These are phyloP conservation scores for Azemiops feae DNA, from an alignment of 2,113 vertebrate genomes.

Conservation along the genomic window DNA sequence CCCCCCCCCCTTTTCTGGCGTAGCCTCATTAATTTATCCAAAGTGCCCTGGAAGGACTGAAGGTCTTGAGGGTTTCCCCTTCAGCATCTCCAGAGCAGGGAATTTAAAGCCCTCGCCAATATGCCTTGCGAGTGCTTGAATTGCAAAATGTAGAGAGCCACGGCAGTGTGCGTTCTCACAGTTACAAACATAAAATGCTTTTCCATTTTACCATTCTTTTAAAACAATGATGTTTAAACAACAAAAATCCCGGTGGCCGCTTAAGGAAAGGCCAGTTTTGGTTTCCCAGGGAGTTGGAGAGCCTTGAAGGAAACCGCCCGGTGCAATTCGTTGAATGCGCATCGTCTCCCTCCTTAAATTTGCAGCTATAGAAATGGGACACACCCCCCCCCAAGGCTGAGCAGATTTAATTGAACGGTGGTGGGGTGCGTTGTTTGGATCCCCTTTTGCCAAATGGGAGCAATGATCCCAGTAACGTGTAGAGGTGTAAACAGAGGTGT, in stretches of 20 bases:
- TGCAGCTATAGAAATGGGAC: neutral
- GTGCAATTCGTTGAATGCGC: no score
- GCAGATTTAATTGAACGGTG: neutral
- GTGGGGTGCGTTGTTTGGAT: neutral
- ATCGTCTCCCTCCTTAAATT: neutral
- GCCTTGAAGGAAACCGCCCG: no score
- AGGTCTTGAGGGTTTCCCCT: neutral
- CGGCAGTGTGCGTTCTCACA: accelerated
- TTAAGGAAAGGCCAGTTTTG: no score
- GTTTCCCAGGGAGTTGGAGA: no score
- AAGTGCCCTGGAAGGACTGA: neutral
- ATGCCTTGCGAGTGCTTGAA: neutral
- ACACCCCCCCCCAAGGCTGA: neutral
- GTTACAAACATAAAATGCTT: no score
- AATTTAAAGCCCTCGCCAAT: neutral
- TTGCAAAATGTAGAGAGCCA: neutral
- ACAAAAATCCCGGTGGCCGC: no score
- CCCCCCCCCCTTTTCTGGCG: neutral
- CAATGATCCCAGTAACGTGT: neutral
- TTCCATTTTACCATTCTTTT: no score
- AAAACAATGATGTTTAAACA: no score
- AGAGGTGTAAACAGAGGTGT: neutral
- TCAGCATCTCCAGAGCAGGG: neutral
- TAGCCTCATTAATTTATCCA: neutral
- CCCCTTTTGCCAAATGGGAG: neutral